Evolutionary conservation across 2,797 vertebrate genomes (phyloP), one percentile per base, ranked within the genome.

Genomic region (Acipenser ruthenus): DNA sequence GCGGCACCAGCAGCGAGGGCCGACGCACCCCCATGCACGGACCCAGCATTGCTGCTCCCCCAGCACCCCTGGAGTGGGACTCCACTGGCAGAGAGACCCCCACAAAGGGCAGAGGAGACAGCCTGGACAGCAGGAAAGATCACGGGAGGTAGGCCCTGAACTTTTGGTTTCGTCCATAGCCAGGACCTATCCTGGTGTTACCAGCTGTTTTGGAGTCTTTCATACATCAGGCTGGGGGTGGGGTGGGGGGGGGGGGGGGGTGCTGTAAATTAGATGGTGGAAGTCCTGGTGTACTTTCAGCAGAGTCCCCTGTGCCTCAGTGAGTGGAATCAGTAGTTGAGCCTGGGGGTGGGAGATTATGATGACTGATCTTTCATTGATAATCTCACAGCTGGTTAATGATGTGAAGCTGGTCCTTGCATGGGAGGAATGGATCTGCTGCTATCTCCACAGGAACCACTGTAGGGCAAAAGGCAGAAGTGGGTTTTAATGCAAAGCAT

Each of bases 141-240:
- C 37, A 78, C 12, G 86, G 80, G 80, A 93, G 92, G 94, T 95
- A 88, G 74, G 82, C 11, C 62, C 6, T 8, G 64, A 68, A 72
- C 75, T 80, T 78, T 79, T 18, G 15, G 55, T 75, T 81, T 80
- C 78, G 72, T 62, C 71, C 66, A 60, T n/a, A 62, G 65, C 69
- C 69, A 53, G 72, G 72, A 77, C 15, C 52, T 47, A 6, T 11
- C 11, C 8, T 50, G 75, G 71, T 75, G 59, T 68, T 6, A 10
- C 49, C 6, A 52, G 50, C 50, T 64, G 8, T 50, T 50, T 64
- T 74, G 80, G 79, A 83, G 72, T 79, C 77, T 75, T 62, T 67
- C 62, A 65, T 10, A 68, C 60, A 9, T 8, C 37, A 49, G 18
- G 6, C 37, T 68, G 67, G 60, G 67, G 49, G 72, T 23, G 15